Evolutionary conservation across 2,888 invertebrate species (phyloP).

Genomic region (Drosophila incognita): DNA sequence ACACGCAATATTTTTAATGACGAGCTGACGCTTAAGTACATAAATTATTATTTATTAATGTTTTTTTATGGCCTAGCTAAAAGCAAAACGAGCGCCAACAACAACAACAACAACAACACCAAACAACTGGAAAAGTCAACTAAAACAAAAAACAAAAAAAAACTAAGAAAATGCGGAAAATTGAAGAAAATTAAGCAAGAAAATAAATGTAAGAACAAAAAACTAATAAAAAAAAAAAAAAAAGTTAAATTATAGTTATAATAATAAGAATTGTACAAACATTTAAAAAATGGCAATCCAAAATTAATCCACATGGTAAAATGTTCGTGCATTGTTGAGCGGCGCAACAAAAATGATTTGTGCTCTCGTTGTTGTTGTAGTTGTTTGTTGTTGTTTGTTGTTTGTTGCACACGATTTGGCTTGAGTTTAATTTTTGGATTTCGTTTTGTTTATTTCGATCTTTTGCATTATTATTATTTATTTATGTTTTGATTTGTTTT

Average conservation of each 20-base stretch:
- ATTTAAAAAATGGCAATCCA: constrained; percentile 66
- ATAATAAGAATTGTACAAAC: constrained; percentile 54
- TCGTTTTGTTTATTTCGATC: background rate
- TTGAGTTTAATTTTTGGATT: constrained; percentile 11
- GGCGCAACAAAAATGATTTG: constrained; percentile 31
- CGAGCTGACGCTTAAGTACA: constrained; percentile 8
- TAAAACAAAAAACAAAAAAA: background rate
- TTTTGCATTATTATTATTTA: constrained; percentile 10
- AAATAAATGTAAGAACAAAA: background rate
- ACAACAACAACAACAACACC: constrained; percentile 22
- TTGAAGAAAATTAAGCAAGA: background rate
- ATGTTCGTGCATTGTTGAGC: constrained; percentile 69
- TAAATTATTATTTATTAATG: constrained; percentile 24
- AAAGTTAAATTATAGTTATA: constrained; percentile 9
- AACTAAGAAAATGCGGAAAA: background rate
- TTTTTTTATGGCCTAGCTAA: constrained; percentile 41
- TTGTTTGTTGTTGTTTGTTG: constrained; percentile 27
- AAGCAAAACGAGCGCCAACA: constrained; percentile 5
- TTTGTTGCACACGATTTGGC: constrained; percentile 31
- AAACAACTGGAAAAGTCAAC: constrained; percentile 1
- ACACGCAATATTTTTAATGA: constrained; percentile 31
- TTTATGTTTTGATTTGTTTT: constrained; percentile 22
- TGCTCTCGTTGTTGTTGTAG: constrained; percentile 29
- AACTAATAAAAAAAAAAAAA: background rate
- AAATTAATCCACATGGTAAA: constrained; percentile 72